These are phyloP conservation scores for Paguma larvata DNA, from an alignment of 2,797 vertebrate species.

Conservation along the genomic window DNA sequence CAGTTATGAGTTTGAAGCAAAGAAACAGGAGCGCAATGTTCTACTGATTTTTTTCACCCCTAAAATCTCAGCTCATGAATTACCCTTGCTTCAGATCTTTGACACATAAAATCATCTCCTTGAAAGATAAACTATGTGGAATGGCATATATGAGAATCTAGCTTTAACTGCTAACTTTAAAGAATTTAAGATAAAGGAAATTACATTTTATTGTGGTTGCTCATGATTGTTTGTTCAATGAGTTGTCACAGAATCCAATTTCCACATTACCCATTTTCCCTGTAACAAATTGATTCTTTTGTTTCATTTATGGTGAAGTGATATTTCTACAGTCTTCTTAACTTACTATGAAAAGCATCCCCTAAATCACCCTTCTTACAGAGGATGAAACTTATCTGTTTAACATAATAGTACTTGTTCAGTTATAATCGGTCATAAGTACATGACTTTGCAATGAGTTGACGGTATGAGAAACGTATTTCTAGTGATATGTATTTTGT, in stretches of 20 bases:
- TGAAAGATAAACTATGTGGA: slow-evolving; percentile 73
- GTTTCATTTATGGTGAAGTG: slow-evolving; percentile 82
- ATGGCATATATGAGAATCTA: slow-evolving; percentile 51
- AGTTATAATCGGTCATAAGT: slow-evolving; percentile 71
- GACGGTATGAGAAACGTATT: slow-evolving; percentile 55
- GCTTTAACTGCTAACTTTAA: slow-evolving; percentile 74
- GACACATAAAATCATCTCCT: slow-evolving; percentile 70
- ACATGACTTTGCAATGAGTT: slow-evolving; percentile 33
- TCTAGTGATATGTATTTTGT: slow-evolving; percentile 57
- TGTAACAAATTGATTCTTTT: slow-evolving; percentile 77
- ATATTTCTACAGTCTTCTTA: slow-evolving; percentile 70
- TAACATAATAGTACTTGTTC: slow-evolving; percentile 59
- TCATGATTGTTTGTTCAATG: slow-evolving; percentile 84
- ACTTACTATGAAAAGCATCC: slow-evolving; percentile 76
- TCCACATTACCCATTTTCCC: slow-evolving; percentile 82
- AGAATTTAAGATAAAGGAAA: slow-evolving; percentile 81
- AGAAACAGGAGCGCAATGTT: background rate
- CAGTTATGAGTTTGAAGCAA: slow-evolving; percentile 62
- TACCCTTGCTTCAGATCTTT: slow-evolving; percentile 56
- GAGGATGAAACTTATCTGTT: slow-evolving; percentile 66
- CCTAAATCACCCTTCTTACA: slow-evolving; percentile 69
- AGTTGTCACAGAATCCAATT: slow-evolving; percentile 85
- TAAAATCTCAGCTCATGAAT: slow-evolving; percentile 61
- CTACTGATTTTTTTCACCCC: slow-evolving; percentile 67
- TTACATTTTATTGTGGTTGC: slow-evolving; percentile 81